Base-by-base conservation (phyloP, 1,140 invertebrate genomes). In the Panagrolaimus sp. region DNA sequence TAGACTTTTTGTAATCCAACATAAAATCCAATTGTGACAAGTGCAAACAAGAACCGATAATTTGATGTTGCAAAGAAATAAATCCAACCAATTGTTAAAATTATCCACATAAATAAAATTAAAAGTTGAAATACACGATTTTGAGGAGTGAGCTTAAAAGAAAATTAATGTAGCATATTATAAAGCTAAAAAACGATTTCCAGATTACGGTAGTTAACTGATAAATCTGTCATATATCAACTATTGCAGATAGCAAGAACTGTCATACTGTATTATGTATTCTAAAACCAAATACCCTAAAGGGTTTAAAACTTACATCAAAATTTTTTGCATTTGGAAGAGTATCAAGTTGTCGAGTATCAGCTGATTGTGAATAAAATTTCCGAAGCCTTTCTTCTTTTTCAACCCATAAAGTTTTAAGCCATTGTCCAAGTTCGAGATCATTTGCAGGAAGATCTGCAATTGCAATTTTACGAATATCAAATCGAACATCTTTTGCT, bases 401-500 rank as follows among this genome's bases (percentile, higher is more conserved):
- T 43, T 88, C 84, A 4, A 76, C 79, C 91, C 91, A 92, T n/a
- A 87, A 84, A 45, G 89, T 84, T 58, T 88, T 87, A 47, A 91
- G 79, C 89, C 91, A 92, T 15, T 75, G 81, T 4, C 81, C 85
- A 0, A 84, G 81, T 67, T 46, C 44, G 70, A 62, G 86, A 3
- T 79, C 81, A 77, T 65, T 86, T 84, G 14, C 85, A 71, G 24
- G 86, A 84, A n/a, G 87, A 58, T 71, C 73, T 15, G 46, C 63
- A 15, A 71, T 44, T 64, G 70, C 45, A 77, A 88, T 90, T 88
- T 89, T 87, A 80, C 88, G 89, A 64, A 91, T 88, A 83, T 89
- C 86, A 79, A 91, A 89, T 79, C 90, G 88, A 15, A 91, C 88
- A 75, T 89, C 86, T 74, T 87, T 86, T 0, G 91, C 90, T 72